phyloP scores from a whole-genome alignment of 2,888 invertebrate species.

The Hemaris fuciformis region DNA sequence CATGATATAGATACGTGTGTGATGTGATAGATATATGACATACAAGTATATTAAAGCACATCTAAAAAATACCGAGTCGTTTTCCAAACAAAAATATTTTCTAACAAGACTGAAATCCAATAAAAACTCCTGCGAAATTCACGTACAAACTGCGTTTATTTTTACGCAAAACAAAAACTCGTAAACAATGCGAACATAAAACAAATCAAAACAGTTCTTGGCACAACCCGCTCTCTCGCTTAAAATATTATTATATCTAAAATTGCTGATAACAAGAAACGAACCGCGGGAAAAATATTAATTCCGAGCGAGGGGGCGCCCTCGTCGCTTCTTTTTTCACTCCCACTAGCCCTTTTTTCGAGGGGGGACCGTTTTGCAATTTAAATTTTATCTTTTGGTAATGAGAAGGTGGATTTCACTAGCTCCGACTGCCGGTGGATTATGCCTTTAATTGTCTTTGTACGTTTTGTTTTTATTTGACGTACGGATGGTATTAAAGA shows the following conservation, averaged over 20 bases:
- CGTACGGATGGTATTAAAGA: too few relatives aligned
- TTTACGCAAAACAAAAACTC: neutral
- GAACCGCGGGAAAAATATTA: constrained; percentile 63
- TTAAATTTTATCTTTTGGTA: constrained; percentile 75
- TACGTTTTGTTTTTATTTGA: neutral
- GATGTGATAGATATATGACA: too few relatives aligned
- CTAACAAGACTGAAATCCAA: too few relatives aligned
- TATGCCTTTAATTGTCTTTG: constrained; percentile 11
- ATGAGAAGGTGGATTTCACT: constrained; percentile 49
- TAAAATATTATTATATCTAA: constrained; percentile 27
- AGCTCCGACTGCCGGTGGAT: constrained; percentile 27
- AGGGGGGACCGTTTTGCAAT: constrained; percentile 70
- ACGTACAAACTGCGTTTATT: neutral
- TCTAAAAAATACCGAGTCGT: too few relatives aligned
- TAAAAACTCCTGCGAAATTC: neutral
- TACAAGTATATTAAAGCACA: too few relatives aligned
- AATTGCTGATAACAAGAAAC: constrained; percentile 56
- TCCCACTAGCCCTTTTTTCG: constrained; percentile 73
- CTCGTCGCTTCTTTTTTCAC: constrained; percentile 60
- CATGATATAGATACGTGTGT: too few relatives aligned
- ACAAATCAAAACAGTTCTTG: constrained; percentile 19
- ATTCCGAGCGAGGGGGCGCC: constrained; percentile 39
- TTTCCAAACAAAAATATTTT: too few relatives aligned
- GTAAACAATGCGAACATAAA: constrained; percentile 3
- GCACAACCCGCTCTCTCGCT: constrained; percentile 17